phyloP scores from a whole-genome alignment of 2,113 vertebrate species.

The Albula glossodonta region DNA sequence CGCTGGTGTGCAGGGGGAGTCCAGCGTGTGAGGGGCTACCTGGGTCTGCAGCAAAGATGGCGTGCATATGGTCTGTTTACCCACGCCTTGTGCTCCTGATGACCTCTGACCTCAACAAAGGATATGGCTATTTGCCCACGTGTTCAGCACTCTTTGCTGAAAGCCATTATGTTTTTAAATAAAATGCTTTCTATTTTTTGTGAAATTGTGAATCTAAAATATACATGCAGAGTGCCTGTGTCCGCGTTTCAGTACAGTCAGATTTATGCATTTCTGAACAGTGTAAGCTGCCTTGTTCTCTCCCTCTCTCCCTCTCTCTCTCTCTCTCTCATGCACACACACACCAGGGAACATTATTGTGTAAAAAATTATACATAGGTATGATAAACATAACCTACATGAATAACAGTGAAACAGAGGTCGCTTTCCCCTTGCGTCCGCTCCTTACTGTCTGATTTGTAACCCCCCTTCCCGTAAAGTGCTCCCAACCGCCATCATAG shows the following conservation, averaged over 20 bases:
- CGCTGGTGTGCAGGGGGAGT: conserved; percentile 37
- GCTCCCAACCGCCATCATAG: not conserved
- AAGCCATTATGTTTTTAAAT: not conserved
- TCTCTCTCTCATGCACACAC: no score
- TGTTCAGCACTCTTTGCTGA: not conserved
- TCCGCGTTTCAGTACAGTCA: not conserved
- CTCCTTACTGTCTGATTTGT: not conserved
- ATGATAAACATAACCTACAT: not conserved
- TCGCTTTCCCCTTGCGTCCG: not conserved
- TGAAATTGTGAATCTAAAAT: not conserved
- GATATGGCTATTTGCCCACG: conserved; percentile 14
- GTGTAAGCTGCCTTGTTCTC: not conserved
- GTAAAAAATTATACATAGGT: not conserved
- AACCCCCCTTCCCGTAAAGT: not conserved
- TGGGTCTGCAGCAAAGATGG: conserved; percentile 74
- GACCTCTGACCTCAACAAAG: conserved; percentile 76
- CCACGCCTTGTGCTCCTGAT: conserved; percentile 64
- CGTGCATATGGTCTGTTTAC: conserved; percentile 76
- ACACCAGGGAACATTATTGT: not conserved
- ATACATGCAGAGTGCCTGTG: not conserved
- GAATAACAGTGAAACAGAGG: not conserved
- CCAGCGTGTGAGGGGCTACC: conserved; percentile 44
- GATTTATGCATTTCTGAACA: not conserved
- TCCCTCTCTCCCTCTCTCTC: no score
- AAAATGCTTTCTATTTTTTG: not conserved